These are phyloP conservation scores for Microctonus hyperodae DNA, from an alignment of 2,888 invertebrate species.

Conservation along the genomic window DNA sequence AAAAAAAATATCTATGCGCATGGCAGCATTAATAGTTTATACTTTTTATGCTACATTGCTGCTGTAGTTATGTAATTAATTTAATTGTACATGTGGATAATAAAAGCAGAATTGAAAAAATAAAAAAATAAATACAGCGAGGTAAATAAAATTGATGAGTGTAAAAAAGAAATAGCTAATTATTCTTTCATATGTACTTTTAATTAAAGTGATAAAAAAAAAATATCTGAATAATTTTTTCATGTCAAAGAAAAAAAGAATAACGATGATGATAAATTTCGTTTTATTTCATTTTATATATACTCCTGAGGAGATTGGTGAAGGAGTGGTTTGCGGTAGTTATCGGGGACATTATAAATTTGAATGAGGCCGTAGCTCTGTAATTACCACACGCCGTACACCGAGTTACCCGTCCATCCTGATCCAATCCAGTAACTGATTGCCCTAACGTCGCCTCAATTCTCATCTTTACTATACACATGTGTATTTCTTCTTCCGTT, in stretches of 20 bases:
- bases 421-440: slow-evolving; percentile 12
- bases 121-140: background rate
- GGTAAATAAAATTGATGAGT: background rate
- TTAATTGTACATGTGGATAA: too few species aligned
- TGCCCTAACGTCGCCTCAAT: slow-evolving; percentile 1
- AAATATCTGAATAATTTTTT: background rate
- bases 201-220: background rate
- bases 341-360: slow-evolving; percentile 55
- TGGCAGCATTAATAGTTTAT: background rate
- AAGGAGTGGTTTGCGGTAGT: slow-evolving; percentile 35
- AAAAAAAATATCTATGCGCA: background rate
- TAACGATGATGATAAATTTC: background rate
- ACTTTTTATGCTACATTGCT: too few species aligned
- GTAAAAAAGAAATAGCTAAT: background rate
- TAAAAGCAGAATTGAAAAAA: background rate
- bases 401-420: slow-evolving; percentile 26
- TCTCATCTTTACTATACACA: background rate
- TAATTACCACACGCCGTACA: slow-evolving; percentile 44
- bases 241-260: background rate
- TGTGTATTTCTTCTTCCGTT: background rate
- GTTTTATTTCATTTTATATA: slow-evolving; percentile 1
- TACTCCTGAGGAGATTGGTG: background rate
- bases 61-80: too few species aligned
- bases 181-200: background rate
- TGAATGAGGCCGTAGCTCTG: slow-evolving; percentile 44